A percentile compares a stretch with the other conserved stretches of the same genome.
phyloP scores from a whole-genome alignment of 2,888 invertebrate genomes.

The Napeogenes sylphis region DNA sequence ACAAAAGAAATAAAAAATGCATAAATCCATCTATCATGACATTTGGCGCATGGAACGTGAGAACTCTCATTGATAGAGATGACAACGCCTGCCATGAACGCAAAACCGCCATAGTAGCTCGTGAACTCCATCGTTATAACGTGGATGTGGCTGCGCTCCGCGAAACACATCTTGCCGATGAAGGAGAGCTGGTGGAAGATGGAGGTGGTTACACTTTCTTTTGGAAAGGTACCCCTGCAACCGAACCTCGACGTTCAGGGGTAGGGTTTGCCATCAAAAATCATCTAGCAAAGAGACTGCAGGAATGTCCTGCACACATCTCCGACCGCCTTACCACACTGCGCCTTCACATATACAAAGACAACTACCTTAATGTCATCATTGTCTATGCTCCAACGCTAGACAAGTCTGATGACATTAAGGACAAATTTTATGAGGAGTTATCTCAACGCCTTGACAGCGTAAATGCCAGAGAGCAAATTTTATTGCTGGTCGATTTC shows the following conservation, averaged over 20 bases:
- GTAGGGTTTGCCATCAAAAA: slow-evolving; percentile 28
- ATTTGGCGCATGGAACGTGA: slow-evolving; percentile 29
- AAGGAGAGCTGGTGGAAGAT: slow-evolving; percentile 24
- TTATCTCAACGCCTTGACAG: slow-evolving; percentile 11
- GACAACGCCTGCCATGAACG: slow-evolving; percentile 25
- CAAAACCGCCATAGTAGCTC: slow-evolving; percentile 28
- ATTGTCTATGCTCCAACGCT: slow-evolving; percentile 37
- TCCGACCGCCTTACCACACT: slow-evolving; percentile 24
- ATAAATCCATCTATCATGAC: slow-evolving; percentile 14
- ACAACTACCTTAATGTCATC: slow-evolving; percentile 35
- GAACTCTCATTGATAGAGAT: slow-evolving; percentile 31
- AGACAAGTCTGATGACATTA: slow-evolving; percentile 27
- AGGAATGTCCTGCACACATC: slow-evolving; percentile 21
- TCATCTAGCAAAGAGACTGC: not conserved
- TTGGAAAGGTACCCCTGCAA: slow-evolving; percentile 22
- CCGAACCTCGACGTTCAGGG: slow-evolving; percentile 21
- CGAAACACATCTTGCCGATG: slow-evolving; percentile 35
- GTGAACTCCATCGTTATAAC: slow-evolving; percentile 31
- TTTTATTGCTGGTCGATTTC: slow-evolving; percentile 28
- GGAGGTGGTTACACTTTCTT: slow-evolving; percentile 20
- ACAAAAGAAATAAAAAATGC: slow-evolving; percentile 6
- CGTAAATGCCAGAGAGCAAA: slow-evolving; percentile 15
- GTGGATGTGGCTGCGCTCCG: slow-evolving; percentile 35
- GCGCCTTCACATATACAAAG: slow-evolving; percentile 27
- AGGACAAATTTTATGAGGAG: slow-evolving; percentile 32